Conservation (phyloP, 2,888 invertebrate genomes). For the Dryadula phaetusa region DNA sequence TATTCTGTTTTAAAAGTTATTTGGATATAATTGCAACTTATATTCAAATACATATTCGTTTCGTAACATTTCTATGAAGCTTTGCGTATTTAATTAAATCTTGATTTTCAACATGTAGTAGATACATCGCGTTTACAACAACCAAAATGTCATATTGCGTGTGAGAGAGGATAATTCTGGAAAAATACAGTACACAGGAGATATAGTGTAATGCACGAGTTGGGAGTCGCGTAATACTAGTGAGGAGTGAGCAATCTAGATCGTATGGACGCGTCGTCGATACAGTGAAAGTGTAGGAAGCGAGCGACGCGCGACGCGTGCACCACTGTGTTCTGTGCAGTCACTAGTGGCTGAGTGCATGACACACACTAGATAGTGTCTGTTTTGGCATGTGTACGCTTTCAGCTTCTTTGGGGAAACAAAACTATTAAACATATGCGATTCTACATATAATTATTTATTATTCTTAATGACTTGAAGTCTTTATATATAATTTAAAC, state of each 20-base stretch:
- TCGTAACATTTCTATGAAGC: not conserved
- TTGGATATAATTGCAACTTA: too few species aligned
- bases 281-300: constrained; percentile 38
- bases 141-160: not conserved
- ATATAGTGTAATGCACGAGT: not conserved
- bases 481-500: not conserved
- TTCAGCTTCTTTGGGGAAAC: not conserved
- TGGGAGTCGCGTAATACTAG: constrained; percentile 24
- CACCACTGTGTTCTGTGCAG: too few species aligned
- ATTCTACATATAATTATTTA: not conserved
- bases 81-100: not conserved
- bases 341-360: not conserved
- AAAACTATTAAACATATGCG: not conserved
- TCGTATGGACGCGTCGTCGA: constrained; percentile 22
- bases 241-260: constrained; percentile 35
- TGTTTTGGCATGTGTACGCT: too few species aligned
- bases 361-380: too few species aligned
- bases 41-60: not conserved
- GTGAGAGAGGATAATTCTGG: not conserved
- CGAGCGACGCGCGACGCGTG: constrained; percentile 5
- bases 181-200: not conserved
- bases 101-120: not conserved
- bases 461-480: not conserved
- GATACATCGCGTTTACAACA: not conserved
- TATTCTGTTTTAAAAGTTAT: too few species aligned